Evolutionary conservation across 1,140 invertebrate genomes (phyloP).

Genomic region (Cydia strobilella): DNA sequence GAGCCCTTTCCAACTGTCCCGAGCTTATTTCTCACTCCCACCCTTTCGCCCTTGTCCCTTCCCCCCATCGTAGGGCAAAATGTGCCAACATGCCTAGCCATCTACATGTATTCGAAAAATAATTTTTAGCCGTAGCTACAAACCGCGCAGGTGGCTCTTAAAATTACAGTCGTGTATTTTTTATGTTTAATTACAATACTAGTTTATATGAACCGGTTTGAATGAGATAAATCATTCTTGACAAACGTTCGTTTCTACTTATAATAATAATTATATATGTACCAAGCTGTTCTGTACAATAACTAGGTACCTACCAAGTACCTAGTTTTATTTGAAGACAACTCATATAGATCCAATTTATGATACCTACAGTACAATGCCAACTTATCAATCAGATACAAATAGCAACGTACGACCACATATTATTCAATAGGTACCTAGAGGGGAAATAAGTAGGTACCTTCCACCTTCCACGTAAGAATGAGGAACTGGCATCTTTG

Average conservation of each 20-base stretch:
- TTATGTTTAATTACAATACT: constrained; percentile 24
- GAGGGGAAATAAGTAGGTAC: not conserved
- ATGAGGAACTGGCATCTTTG: constrained; percentile 12
- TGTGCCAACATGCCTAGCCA: constrained; percentile 17
- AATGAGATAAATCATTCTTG: not conserved
- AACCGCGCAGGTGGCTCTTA: not conserved
- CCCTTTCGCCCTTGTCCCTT: constrained; percentile 28
- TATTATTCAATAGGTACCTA: not conserved
- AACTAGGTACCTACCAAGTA: not conserved
- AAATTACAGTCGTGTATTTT: constrained; percentile 19
- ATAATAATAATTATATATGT: not conserved
- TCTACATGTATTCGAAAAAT: constrained; percentile 11
- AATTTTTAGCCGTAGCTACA: not conserved
- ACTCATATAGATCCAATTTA: not conserved
- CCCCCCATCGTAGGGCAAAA: constrained; percentile 31
- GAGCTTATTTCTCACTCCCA: constrained; percentile 34
- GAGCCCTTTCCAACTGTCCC: constrained; percentile 40
- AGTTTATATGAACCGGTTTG: constrained; percentile 28
- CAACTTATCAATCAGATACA: constrained; percentile 4
- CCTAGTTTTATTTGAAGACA: not conserved
- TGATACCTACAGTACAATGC: not conserved
- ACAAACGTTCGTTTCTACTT: not conserved
- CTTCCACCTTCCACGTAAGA: not conserved
- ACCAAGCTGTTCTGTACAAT: not conserved
- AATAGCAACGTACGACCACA: not conserved